A percentile compares a stretch with the other conserved stretches of the same genome.
Evolutionary conservation across 1,140 invertebrate species (phyloP).

Genomic region (Heliconius hermathena): DNA sequence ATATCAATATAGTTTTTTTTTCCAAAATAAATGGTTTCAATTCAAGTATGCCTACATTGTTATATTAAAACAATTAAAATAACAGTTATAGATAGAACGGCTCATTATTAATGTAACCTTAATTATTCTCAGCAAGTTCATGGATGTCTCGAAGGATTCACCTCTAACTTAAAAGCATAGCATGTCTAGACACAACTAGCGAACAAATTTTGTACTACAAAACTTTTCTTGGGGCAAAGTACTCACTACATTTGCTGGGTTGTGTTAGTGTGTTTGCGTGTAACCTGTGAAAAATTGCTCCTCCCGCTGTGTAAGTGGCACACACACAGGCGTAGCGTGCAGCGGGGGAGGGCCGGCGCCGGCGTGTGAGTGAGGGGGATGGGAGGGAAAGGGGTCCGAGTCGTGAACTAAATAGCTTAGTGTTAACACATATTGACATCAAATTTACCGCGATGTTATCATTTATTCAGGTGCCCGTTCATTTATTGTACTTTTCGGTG

Average conservation of each 20-base stretch:
- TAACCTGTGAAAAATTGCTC: conserved; percentile 79
- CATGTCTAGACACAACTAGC: conserved; percentile 79
- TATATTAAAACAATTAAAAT: conserved; percentile 1
- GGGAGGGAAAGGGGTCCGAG: conserved; percentile 66
- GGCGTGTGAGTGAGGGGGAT: conserved; percentile 57
- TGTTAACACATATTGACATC: conserved; percentile 82
- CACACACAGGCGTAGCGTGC: conserved; percentile 53
- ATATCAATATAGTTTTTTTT: background rate
- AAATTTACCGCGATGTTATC: conserved; percentile 81
- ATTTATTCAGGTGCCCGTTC: conserved; percentile 79
- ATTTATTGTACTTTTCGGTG: conserved; percentile 70
- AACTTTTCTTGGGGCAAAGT: conserved; percentile 76
- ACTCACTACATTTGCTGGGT: conserved; percentile 68
- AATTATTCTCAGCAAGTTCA: conserved; percentile 63
- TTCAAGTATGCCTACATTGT: background rate
- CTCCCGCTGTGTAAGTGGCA: conserved; percentile 58
- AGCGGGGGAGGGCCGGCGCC: conserved; percentile 36
- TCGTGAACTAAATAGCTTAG: conserved; percentile 82
- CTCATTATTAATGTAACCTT: conserved; percentile 34
- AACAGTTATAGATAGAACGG: background rate
- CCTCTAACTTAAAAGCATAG: conserved; percentile 76
- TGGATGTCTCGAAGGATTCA: conserved; percentile 70
- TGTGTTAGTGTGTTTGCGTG: conserved; percentile 61
- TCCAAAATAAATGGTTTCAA: background rate
- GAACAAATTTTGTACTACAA: conserved; percentile 79